Conservation (phyloP, 2,888 invertebrate species). For the Ophraella communa region DNA sequence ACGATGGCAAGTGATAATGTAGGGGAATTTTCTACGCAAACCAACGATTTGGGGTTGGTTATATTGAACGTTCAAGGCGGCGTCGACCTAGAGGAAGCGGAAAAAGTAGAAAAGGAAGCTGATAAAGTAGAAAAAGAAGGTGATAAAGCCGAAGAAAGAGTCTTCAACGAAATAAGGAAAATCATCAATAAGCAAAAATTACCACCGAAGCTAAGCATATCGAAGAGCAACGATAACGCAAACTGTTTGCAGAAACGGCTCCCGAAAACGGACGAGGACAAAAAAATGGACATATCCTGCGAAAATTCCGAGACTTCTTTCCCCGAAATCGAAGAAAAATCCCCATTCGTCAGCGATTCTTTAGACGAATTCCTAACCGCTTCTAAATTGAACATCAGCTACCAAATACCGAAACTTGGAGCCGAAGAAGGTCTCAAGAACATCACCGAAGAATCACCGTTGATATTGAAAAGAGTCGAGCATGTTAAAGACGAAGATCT, state of each 20-base stretch:
- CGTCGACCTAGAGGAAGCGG: conserved; percentile 31
- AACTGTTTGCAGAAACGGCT: neutral
- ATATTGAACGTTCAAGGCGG: conserved; percentile 40
- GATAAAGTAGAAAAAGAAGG: neutral
- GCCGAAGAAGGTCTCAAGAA: conserved; percentile 50
- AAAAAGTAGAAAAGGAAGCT: conserved; percentile 9
- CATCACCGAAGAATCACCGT: conserved; percentile 23
- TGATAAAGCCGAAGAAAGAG: conserved; percentile 29
- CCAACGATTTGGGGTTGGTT: conserved; percentile 39
- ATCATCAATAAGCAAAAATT: conserved; percentile 40
- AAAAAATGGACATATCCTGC: conserved; percentile 15
- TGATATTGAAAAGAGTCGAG: conserved; percentile 29
- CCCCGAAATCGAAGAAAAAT: conserved; percentile 39
- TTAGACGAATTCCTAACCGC: conserved; percentile 63
- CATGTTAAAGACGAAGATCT: conserved; percentile 28
- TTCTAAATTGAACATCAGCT: conserved; percentile 59
- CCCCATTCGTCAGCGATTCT: conserved; percentile 61
- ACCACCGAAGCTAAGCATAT: conserved; percentile 9
- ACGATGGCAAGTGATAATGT: conserved; percentile 13
- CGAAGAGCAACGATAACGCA: neutral
- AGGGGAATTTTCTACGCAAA: conserved; percentile 30
- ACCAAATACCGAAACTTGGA: conserved; percentile 54
- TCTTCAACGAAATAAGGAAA: conserved; percentile 42
- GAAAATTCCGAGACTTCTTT: conserved; percentile 34
- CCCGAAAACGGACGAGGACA: neutral